A percentile compares a stretch with the other conserved stretches of the same genome.
Evolutionary conservation across 37 sponge, comb jelly and placozoan genomes (phyloP).

Genomic region (Hormiphora californensis): DNA sequence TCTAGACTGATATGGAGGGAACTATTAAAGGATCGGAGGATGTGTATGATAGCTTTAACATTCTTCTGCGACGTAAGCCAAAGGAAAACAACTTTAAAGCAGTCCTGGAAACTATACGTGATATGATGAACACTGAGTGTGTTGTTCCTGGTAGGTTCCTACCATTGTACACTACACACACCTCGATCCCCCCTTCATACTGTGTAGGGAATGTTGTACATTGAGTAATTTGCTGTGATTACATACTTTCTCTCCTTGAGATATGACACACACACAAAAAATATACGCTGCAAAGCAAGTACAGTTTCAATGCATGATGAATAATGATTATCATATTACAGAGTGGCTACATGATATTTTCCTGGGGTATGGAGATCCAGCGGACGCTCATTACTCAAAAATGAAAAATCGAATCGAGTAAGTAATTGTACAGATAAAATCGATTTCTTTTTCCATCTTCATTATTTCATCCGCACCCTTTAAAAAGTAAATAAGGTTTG

Average conservation of each 20-base stretch:
- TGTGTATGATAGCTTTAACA: slow-evolving; percentile 83
- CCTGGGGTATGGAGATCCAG: slow-evolving; percentile 95
- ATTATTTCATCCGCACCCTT: neutral
- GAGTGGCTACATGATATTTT: slow-evolving; percentile 94
- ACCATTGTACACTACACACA: neutral
- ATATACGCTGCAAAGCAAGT: too few relatives aligned
- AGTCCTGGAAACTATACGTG: slow-evolving; percentile 93
- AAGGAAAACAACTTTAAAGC: slow-evolving; percentile 99
- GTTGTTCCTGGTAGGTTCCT: slow-evolving; percentile 94
- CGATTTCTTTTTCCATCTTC: neutral
- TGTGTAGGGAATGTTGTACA: too few relatives aligned
- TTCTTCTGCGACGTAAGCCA: slow-evolving; percentile 88
- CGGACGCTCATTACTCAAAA: slow-evolving; percentile 80
- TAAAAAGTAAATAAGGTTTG: neutral
- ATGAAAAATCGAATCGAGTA: neutral
- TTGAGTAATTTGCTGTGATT: too few relatives aligned
- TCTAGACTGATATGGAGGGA: slow-evolving; percentile 23
- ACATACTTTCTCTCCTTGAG: too few relatives aligned
- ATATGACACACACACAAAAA: too few relatives aligned
- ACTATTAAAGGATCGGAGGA: slow-evolving; percentile 67
- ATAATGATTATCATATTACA: slow-evolving; percentile 92
- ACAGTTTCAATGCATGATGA: too few relatives aligned
- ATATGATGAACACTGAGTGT: slow-evolving; percentile 94
- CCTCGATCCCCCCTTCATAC: too few relatives aligned
- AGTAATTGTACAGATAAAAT: neutral